A percentile compares a stretch with the other conserved stretches of the same genome.
Conservation (phyloP, 2,888 invertebrate species). For the Drosophila cognata region DNA sequence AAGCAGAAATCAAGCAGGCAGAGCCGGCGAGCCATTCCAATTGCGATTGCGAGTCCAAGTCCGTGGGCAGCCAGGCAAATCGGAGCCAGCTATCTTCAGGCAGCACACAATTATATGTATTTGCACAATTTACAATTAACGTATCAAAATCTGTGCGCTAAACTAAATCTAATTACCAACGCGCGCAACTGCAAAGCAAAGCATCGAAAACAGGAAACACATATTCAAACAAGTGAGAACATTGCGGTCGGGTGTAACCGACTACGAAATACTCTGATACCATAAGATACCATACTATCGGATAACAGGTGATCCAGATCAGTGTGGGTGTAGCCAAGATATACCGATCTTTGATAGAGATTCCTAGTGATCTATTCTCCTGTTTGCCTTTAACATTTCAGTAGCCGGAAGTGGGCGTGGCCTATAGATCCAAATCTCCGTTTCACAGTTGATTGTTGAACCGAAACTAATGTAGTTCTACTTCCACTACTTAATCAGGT, state of each 20-base stretch:
- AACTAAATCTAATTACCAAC: constrained; percentile 76
- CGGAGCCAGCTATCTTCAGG: constrained; percentile 51
- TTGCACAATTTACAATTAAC: constrained; percentile 79
- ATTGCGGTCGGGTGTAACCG: not conserved
- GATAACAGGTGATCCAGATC: not conserved
- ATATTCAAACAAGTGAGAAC: constrained; percentile 24
- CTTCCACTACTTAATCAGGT: not conserved
- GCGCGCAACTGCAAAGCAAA: constrained; percentile 24
- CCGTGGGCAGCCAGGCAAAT: constrained; percentile 62
- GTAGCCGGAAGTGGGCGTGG: not conserved
- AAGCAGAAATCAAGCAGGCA: constrained; percentile 49
- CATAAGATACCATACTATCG: not conserved
- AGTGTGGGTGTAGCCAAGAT: not conserved
- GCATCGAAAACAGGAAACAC: constrained; percentile 11
- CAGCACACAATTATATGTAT: constrained; percentile 70
- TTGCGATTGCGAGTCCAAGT: constrained; percentile 1
- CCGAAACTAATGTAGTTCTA: not conserved
- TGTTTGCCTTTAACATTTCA: too few species aligned
- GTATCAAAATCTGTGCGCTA: constrained; percentile 76
- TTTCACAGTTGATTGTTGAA: constrained; percentile 4
- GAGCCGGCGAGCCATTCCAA: constrained; percentile 12
- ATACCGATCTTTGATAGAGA: not conserved
- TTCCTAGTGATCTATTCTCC: not conserved
- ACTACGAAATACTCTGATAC: constrained; percentile 28
- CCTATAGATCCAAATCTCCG: not conserved